These are phyloP conservation scores for Carcharodon carcharias DNA, from an alignment of 2,797 vertebrate species.

Conservation along the genomic window DNA sequence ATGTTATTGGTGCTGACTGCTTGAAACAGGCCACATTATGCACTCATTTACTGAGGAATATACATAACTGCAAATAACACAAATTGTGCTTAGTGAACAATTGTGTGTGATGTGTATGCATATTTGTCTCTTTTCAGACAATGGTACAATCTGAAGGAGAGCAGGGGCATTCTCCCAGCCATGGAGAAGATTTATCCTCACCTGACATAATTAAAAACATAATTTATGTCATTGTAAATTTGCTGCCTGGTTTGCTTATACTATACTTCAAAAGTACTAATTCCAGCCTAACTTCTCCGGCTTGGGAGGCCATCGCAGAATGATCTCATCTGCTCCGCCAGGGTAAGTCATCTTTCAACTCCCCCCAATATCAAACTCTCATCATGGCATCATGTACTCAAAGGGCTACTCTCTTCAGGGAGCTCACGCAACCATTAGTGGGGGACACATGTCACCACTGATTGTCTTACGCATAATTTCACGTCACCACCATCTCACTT, in stretches of 20 bases:
- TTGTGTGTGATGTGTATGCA: neutral
- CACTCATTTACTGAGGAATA: neutral
- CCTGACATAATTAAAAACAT: neutral
- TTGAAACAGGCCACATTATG: neutral
- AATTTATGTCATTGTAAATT: neutral
- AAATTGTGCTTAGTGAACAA: neutral
- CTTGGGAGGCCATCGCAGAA: too few relatives aligned
- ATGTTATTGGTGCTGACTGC: neutral
- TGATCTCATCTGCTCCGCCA: too few relatives aligned
- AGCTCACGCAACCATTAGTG: too few relatives aligned
- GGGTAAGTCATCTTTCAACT: too few relatives aligned
- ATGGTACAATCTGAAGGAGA: neutral
- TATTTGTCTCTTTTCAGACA: neutral
- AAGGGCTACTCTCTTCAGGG: too few relatives aligned
- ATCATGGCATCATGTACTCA: too few relatives aligned
- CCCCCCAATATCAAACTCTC: too few relatives aligned
- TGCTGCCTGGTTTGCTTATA: neutral
- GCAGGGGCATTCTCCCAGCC: neutral
- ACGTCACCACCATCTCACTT: too few relatives aligned
- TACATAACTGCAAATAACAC: neutral
- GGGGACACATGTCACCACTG: too few relatives aligned
- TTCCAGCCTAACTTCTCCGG: too few relatives aligned
- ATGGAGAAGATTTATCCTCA: neutral
- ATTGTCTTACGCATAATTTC: too few relatives aligned
- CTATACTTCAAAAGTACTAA: neutral